Conservation (phyloP, 2,888 invertebrate genomes). For the Drosophila macrospina region DNA sequence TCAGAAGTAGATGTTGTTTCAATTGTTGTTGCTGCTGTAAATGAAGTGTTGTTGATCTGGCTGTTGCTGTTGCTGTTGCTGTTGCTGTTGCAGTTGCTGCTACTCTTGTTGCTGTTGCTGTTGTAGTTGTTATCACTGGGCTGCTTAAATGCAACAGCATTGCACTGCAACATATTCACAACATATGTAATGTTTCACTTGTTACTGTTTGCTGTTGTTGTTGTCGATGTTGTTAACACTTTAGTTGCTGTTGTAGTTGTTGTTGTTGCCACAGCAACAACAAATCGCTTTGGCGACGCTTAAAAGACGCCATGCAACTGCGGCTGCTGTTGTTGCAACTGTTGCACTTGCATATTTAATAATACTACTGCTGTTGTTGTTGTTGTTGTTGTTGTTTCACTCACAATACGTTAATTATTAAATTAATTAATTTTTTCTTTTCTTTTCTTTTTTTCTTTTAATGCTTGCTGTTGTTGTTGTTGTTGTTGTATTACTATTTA, state of each 20-base stretch:
- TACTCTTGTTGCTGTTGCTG: too few relatives aligned
- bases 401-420: slow-evolving; percentile 20
- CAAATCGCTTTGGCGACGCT: slow-evolving; percentile 25
- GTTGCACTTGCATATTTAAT: slow-evolving; percentile 36
- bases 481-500: slow-evolving; percentile 34
- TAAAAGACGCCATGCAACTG: slow-evolving; percentile 48
- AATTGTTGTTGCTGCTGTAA: slow-evolving; percentile 39
- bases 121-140: slow-evolving; percentile 58
- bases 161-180: slow-evolving; percentile 71
- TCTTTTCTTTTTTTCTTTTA: background rate
- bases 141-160: slow-evolving; percentile 66
- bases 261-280: slow-evolving; percentile 45
- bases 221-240: slow-evolving; percentile 29
- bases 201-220: slow-evolving; percentile 28
- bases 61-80: slow-evolving; percentile 39
- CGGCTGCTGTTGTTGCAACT: slow-evolving; percentile 27
- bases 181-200: slow-evolving; percentile 37
- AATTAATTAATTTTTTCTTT: slow-evolving; percentile 4
- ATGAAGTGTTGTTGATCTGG: slow-evolving; percentile 33
- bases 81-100: slow-evolving; percentile 39
- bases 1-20: slow-evolving; percentile 54
- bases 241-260: slow-evolving; percentile 28
- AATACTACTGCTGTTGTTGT: slow-evolving; percentile 1
- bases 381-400: slow-evolving; percentile 22
- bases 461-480: slow-evolving; percentile 9